Conservation (phyloP, 2,888 invertebrate species). For the Galerucella calmariensis region DNA sequence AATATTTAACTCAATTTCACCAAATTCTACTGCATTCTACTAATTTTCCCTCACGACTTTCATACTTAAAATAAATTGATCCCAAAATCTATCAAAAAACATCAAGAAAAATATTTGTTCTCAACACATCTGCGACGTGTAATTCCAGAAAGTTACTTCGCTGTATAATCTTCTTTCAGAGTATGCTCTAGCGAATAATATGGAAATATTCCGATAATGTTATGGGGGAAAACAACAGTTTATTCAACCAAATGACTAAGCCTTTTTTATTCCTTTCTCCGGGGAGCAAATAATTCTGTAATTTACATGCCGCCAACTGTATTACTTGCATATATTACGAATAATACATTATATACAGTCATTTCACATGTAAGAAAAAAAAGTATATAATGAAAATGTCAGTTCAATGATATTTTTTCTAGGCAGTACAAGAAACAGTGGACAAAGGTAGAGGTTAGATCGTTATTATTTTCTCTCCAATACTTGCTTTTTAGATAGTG, state of each 20-base stretch:
- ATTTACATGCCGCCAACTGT: conserved; percentile 13
- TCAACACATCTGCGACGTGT: not conserved
- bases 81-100: not conserved
- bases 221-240: conserved; percentile 3
- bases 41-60: no score
- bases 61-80: no score
- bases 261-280: not conserved
- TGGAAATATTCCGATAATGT: conserved; percentile 1
- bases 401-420: no score
- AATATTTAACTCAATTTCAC: no score
- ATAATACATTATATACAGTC: not conserved
- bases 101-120: not conserved
- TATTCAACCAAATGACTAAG: not conserved
- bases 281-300: conserved; percentile 13
- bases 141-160: not conserved
- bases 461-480: no score
- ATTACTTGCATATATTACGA: not conserved
- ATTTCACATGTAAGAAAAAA: not conserved
- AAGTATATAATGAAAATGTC: not conserved
- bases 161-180: not conserved
- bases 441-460: no score
- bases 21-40: no score
- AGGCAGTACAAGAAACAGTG: no score
- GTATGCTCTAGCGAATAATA: conserved; percentile 1
- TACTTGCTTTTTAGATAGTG: no score